A percentile compares a stretch with the other conserved stretches of the same genome.
These are phyloP conservation scores for Apoda limacodes DNA, from an alignment of 2,888 invertebrate genomes.

Conservation along the genomic window DNA sequence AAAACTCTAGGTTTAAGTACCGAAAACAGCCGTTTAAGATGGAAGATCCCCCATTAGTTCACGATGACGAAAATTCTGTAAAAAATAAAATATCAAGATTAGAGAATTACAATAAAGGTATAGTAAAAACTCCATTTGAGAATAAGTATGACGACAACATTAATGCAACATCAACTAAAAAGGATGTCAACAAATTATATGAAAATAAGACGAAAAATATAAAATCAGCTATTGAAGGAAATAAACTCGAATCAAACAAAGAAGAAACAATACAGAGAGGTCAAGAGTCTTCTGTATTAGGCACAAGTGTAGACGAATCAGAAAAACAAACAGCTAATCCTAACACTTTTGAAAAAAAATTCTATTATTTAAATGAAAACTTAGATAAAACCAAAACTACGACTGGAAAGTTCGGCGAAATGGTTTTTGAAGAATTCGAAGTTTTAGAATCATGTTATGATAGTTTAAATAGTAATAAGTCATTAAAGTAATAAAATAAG, in stretches of 20 bases:
- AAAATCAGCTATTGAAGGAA: constrained; percentile 23
- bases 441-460: constrained; percentile 73
- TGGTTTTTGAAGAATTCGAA: constrained; percentile 88
- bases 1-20: constrained; percentile 56
- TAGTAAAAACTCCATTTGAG: constrained; percentile 55
- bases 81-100: constrained; percentile 63
- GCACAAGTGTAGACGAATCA: too few relatives aligned
- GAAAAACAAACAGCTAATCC: constrained; percentile 36
- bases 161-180: constrained; percentile 29
- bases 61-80: constrained; percentile 60
- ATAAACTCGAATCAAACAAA: constrained; percentile 19
- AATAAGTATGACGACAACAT: constrained; percentile 43
- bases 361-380: constrained; percentile 72
- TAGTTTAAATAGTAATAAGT: constrained; percentile 70
- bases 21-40: constrained; percentile 40
- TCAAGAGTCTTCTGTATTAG: constrained; percentile 17
- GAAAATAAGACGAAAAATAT: constrained; percentile 14
- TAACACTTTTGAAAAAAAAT: constrained; percentile 66
- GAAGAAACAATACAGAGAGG: constrained; percentile 19
- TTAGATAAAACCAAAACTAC: constrained; percentile 64
- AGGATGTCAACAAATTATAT: constrained; percentile 24
- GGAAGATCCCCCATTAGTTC: constrained; percentile 55
- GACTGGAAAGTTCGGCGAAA: constrained; percentile 79
- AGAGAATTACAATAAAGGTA: constrained; percentile 62
- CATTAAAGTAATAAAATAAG: constrained; percentile 47